A percentile compares a stretch with the other conserved stretches of the same genome.
Evolutionary conservation across 1,140 invertebrate species (phyloP).

Genomic region (Vanessa tameamea): DNA sequence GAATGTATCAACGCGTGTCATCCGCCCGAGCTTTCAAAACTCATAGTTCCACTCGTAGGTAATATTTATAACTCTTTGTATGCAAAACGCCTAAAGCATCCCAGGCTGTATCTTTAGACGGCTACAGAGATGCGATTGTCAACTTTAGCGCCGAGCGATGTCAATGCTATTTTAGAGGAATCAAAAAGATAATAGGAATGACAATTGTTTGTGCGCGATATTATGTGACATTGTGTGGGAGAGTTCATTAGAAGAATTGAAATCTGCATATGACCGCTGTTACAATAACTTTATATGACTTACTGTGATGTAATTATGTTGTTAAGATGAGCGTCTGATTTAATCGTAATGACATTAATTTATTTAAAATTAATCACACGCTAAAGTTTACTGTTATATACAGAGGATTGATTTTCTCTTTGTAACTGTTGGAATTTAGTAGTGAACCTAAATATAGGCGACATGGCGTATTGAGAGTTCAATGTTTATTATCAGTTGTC

Average conservation of each 20-base stretch:
- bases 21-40: slow-evolving; percentile 67
- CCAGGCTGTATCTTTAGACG: slow-evolving; percentile 54
- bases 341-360: too few species aligned
- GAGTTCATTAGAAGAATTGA: slow-evolving; percentile 27
- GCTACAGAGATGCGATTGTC: slow-evolving; percentile 52
- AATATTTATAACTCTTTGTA: slow-evolving; percentile 79
- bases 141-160: slow-evolving; percentile 47
- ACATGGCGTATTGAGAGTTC: too few species aligned
- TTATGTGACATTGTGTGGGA: slow-evolving; percentile 15
- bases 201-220: slow-evolving; percentile 19
- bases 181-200: slow-evolving; percentile 23
- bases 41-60: slow-evolving; percentile 59
- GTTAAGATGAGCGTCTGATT: not conserved
- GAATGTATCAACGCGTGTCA: slow-evolving; percentile 65
- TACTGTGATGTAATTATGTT: slow-evolving; percentile 1
- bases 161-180: slow-evolving; percentile 26
- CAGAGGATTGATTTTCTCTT: too few species aligned
- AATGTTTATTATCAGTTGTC: too few species aligned
- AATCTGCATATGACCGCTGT: slow-evolving; percentile 29
- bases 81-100: slow-evolving; percentile 71
- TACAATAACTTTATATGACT: slow-evolving; percentile 16
- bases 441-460: too few species aligned
- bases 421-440: too few species aligned
- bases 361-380: too few species aligned
- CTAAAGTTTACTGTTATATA: too few species aligned